Conservation (phyloP, 2,797 vertebrate species). For the Gallinago solitaria region DNA sequence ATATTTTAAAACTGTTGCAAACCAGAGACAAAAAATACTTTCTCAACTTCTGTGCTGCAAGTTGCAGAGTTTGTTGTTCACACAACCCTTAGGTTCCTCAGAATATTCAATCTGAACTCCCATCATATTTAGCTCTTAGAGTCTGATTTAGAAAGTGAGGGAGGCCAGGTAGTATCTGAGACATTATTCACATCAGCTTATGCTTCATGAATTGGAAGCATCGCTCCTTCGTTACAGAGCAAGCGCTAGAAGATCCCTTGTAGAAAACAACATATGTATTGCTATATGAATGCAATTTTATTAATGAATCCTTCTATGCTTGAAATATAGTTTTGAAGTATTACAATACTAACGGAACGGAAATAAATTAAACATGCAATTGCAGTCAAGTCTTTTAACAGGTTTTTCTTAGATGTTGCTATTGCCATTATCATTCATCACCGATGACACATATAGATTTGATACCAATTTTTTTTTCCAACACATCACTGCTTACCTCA, state of each 20-base stretch:
- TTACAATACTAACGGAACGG: background rate
- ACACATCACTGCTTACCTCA: conserved; percentile 83
- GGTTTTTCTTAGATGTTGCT: background rate
- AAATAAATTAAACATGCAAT: background rate
- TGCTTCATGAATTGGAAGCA: background rate
- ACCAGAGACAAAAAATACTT: background rate
- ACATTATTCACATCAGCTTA: background rate
- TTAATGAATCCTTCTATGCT: background rate
- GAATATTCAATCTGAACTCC: background rate
- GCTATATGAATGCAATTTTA: background rate
- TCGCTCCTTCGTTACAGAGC: background rate
- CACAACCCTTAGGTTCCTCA: background rate
- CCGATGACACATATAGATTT: background rate
- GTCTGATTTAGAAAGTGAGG: background rate
- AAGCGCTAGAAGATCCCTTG: background rate
- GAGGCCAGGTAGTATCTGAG: background rate
- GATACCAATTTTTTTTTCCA: background rate
- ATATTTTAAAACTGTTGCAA: background rate
- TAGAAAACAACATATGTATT: background rate
- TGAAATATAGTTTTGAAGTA: background rate
- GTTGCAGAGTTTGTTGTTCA: background rate
- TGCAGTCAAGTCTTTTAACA: background rate
- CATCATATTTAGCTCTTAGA: background rate
- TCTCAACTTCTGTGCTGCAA: background rate
- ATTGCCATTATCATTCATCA: background rate